Evolutionary conservation across 2,888 invertebrate species (phyloP).

Genomic region (Phasia obesa): DNA sequence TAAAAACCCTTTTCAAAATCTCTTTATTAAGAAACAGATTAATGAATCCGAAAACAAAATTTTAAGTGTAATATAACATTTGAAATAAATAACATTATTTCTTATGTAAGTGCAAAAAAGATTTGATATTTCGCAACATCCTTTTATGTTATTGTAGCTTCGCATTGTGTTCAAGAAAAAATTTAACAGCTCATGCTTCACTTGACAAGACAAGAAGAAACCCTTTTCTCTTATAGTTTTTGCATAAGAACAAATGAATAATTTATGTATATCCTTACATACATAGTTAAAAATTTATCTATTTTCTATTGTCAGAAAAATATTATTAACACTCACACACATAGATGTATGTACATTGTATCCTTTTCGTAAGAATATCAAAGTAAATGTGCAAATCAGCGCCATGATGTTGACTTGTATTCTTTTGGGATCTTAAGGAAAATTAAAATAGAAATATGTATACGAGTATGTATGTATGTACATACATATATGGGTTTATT

Average conservation of each 20-base stretch:
- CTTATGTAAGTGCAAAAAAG: constrained; percentile 36
- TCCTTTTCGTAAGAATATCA: not conserved
- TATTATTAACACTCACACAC: constrained; percentile 41
- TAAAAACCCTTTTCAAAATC: too few relatives aligned
- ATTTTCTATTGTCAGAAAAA: constrained; percentile 8
- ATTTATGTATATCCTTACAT: constrained; percentile 19
- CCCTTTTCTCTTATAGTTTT: constrained; percentile 20
- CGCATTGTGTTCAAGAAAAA: not conserved
- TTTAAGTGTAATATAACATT: constrained; percentile 32
- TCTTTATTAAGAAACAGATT: too few relatives aligned
- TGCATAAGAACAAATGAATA: constrained; percentile 14
- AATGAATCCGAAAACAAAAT: too few relatives aligned
- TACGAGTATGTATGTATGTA: too few relatives aligned
- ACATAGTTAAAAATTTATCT: too few relatives aligned
- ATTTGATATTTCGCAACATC: constrained; percentile 12
- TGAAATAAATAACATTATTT: constrained; percentile 30
- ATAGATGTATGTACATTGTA: constrained; percentile 37
- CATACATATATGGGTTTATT: too few relatives aligned
- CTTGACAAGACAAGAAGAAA: constrained; percentile 23
- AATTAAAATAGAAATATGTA: too few relatives aligned
- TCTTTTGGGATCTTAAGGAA: too few relatives aligned
- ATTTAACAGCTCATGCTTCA: constrained; percentile 36
- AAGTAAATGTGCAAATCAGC: too few relatives aligned
- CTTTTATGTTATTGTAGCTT: not conserved
- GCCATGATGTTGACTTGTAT: too few relatives aligned